Evolutionary conservation across 2,113 vertebrate genomes (phyloP).

Genomic region (Tachuris rubrigastra): DNA sequence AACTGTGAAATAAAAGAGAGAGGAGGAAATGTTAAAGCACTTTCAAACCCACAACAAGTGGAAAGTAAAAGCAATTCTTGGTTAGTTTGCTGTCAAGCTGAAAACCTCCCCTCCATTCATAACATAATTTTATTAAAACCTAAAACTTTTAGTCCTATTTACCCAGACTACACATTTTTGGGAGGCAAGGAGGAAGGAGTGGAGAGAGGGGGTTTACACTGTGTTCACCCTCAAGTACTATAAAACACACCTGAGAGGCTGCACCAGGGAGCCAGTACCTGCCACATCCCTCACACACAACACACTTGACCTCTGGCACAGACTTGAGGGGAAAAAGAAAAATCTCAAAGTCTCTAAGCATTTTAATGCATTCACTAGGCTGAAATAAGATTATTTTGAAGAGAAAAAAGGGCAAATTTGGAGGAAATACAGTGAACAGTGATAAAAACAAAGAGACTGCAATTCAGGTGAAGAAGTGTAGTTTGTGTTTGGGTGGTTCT

Average conservation of each 20-base stretch:
- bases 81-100: neutral
- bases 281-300: neutral
- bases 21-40: slow-evolving; percentile 14
- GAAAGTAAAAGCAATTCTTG: neutral
- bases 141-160: neutral
- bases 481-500: neutral
- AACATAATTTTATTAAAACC: neutral
- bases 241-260: neutral
- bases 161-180: neutral
- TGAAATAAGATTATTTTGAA: neutral
- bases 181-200: neutral
- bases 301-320: neutral
- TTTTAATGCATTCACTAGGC: neutral
- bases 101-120: neutral
- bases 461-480: neutral
- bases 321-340: too few relatives aligned
- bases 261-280: neutral
- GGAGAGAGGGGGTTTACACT: neutral
- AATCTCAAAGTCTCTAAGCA: neutral
- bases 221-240: neutral
- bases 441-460: neutral
- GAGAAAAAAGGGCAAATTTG: neutral
- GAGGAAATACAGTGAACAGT: neutral
- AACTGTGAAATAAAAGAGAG: slow-evolving; percentile 80
- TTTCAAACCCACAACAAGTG: neutral